Evolutionary conservation across 2,888 invertebrate species (phyloP).

Genomic region (Melanchra persicariae): DNA sequence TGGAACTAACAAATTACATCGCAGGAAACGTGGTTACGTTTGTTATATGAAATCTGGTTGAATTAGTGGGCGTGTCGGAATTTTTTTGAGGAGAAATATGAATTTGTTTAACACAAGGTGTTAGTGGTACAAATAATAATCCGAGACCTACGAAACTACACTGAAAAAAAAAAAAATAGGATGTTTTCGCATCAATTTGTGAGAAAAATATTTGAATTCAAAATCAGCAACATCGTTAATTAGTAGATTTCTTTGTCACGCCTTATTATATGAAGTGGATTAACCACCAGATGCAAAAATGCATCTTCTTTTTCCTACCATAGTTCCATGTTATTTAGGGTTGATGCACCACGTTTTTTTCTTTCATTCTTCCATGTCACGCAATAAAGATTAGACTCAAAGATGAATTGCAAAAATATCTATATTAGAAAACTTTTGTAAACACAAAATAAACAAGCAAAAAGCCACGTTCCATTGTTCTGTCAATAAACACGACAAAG

Average conservation of each 20-base stretch:
- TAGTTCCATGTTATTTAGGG: too few species aligned
- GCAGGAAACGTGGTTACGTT: slow-evolving; percentile 65
- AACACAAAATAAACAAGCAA: slow-evolving; percentile 24
- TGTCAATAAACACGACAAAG: slow-evolving; percentile 38
- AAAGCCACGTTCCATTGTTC: slow-evolving; percentile 13
- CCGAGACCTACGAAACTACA: not conserved
- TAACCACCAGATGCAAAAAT: not conserved
- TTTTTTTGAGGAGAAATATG: slow-evolving; percentile 5
- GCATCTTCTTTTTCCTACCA: too few species aligned
- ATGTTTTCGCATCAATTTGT: too few species aligned
- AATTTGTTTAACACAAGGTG: not conserved
- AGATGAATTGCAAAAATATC: not conserved
- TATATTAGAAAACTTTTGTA: not conserved
- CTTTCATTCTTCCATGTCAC: too few species aligned
- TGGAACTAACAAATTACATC: slow-evolving; percentile 73
- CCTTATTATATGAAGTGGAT: too few species aligned
- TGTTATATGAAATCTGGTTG: slow-evolving; percentile 67
- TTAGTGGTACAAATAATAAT: not conserved
- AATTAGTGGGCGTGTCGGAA: slow-evolving; percentile 34
- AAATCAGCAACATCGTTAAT: too few species aligned
- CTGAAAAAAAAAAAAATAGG: too few species aligned
- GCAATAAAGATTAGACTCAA: too few species aligned
- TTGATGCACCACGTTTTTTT: too few species aligned
- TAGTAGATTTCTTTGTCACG: too few species aligned
- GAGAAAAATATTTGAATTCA: too few species aligned